Percentiles rank a stretch among this genome's conserved stretches.
These are phyloP conservation scores for Tryphoninae sp. DNA, from an alignment of 2,888 invertebrate species.

Conservation along the genomic window DNA sequence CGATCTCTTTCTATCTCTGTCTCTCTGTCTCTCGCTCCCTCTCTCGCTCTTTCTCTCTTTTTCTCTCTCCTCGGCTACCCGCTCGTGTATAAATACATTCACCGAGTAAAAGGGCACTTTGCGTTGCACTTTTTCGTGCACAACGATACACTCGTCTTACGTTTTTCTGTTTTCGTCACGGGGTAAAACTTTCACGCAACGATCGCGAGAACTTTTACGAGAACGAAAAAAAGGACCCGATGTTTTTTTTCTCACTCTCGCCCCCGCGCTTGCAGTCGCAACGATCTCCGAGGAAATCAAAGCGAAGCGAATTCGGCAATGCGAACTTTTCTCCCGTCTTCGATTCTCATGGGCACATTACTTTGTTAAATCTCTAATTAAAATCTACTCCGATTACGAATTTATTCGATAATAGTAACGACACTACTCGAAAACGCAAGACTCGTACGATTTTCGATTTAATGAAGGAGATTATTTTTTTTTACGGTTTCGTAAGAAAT, in stretches of 20 bases:
- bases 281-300: background rate
- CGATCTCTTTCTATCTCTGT: constrained; percentile 22
- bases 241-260: background rate
- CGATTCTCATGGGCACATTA: background rate
- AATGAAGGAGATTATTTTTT: background rate
- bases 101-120: background rate
- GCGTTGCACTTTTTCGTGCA: background rate
- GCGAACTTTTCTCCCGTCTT: background rate
- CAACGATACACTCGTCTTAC: background rate
- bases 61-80: background rate
- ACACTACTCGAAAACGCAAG: background rate
- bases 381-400: background rate
- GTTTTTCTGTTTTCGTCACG: background rate
- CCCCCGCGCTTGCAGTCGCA: background rate
- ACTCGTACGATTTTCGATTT: background rate
- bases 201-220: background rate
- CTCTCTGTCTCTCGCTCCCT: background rate
- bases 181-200: background rate
- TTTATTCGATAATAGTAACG: background rate
- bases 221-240: background rate
- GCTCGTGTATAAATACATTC: background rate
- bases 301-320: background rate
- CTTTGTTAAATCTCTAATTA: background rate
- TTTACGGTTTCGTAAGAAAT: background rate
- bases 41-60: background rate